These are phyloP conservation scores for Pygmarrhopalites habei DNA, from an alignment of 1,140 invertebrate genomes.

Conservation along the genomic window DNA sequence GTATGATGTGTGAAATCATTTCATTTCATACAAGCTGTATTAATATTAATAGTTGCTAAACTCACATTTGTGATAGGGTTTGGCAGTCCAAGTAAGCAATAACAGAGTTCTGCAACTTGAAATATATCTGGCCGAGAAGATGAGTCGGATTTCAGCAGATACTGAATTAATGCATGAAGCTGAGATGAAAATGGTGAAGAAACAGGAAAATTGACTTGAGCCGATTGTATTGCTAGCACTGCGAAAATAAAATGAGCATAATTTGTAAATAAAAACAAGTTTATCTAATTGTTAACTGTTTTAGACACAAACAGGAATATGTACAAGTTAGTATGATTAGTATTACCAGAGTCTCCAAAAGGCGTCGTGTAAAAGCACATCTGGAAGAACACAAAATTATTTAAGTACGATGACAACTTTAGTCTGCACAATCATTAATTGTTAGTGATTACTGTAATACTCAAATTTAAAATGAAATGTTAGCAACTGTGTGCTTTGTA, in stretches of 20 bases:
- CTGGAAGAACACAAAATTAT: slow-evolving; percentile 49
- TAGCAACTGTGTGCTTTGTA: neutral
- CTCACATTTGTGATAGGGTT: slow-evolving; percentile 30
- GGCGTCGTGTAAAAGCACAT: slow-evolving; percentile 86
- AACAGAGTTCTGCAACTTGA: slow-evolving; percentile 75
- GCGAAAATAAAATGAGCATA: too few relatives aligned
- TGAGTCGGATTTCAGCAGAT: slow-evolving; percentile 75
- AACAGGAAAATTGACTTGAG: slow-evolving; percentile 34
- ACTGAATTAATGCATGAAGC: slow-evolving; percentile 55
- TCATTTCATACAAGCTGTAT: too few relatives aligned
- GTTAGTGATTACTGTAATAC: neutral
- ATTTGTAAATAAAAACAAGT: too few relatives aligned
- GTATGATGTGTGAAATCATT: too few relatives aligned
- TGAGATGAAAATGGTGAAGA: slow-evolving; percentile 31
- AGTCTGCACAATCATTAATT: neutral
- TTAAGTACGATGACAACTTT: too few relatives aligned
- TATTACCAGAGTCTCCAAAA: slow-evolving; percentile 90
- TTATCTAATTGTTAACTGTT: too few relatives aligned
- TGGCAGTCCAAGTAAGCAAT: slow-evolving; percentile 56
- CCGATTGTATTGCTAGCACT: slow-evolving; percentile 77
- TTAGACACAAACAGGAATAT: too few relatives aligned
- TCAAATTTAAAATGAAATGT: neutral
- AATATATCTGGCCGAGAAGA: slow-evolving; percentile 80
- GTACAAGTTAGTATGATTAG: too few relatives aligned
- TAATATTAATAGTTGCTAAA: too few relatives aligned